Conservation (phyloP, 1,140 invertebrate genomes). For the Drosophila lacertosa region DNA sequence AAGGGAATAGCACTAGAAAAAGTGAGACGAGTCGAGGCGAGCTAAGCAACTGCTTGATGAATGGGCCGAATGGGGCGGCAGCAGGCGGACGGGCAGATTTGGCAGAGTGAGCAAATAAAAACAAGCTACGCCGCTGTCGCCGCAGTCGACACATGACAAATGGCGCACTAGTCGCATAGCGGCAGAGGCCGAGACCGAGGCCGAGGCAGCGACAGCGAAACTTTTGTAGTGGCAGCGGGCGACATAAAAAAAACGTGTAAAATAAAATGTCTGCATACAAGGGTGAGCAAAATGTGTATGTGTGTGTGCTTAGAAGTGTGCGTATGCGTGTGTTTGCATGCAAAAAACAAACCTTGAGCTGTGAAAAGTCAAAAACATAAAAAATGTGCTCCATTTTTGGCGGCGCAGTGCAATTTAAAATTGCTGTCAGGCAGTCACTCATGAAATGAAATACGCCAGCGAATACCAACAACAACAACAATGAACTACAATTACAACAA, state of each 20-base stretch:
- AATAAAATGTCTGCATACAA: slow-evolving; percentile 74
- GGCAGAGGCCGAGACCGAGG: slow-evolving; percentile 9
- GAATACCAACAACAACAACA: slow-evolving; percentile 33
- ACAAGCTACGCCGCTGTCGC: slow-evolving; percentile 30
- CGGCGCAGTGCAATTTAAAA: slow-evolving; percentile 71
- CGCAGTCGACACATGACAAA: slow-evolving; percentile 72
- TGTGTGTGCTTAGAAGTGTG: slow-evolving; percentile 29
- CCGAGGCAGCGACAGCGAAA: slow-evolving; percentile 4
- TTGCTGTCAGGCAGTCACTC: slow-evolving; percentile 77
- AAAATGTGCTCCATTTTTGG: slow-evolving; percentile 75
- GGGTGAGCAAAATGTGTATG: slow-evolving; percentile 30
- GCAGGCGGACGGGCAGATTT: slow-evolving; percentile 27
- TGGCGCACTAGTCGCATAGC: slow-evolving; percentile 62
- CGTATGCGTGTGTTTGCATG: slow-evolving; percentile 32
- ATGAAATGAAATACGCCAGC: slow-evolving; percentile 74
- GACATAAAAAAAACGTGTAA: slow-evolving; percentile 27
- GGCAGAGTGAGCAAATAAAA: slow-evolving; percentile 63
- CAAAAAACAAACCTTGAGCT: slow-evolving; percentile 69
- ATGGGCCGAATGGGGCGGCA: slow-evolving; percentile 32
- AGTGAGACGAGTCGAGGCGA: neutral
- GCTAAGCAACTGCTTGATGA: slow-evolving; percentile 49
- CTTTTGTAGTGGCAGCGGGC: slow-evolving; percentile 27
- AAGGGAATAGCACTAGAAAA: slow-evolving; percentile 32
- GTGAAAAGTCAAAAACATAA: slow-evolving; percentile 58
- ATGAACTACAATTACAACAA: slow-evolving; percentile 15